Conservation (phyloP, 2,888 invertebrate species). For the Leptopterna dolabrata region DNA sequence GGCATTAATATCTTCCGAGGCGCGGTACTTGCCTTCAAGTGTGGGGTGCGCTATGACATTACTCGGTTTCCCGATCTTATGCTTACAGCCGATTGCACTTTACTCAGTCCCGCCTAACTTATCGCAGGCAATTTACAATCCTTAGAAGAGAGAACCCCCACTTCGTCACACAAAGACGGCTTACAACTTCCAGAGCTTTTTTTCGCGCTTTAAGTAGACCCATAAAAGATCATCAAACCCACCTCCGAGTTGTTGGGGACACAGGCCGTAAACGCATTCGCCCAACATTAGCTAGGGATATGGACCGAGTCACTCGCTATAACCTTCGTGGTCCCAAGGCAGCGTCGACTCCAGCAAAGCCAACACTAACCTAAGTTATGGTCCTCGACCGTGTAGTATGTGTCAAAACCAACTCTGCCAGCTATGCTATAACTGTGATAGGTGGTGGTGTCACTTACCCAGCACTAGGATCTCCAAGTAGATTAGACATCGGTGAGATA, state of each 20-base stretch:
- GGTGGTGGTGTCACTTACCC: background rate
- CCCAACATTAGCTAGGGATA: background rate
- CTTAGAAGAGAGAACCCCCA: background rate
- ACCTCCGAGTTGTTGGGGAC: background rate
- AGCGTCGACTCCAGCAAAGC: background rate
- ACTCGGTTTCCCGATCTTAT: conserved; percentile 26
- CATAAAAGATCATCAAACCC: conserved; percentile 41
- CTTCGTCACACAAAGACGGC: background rate
- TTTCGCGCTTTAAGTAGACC: conserved; percentile 21
- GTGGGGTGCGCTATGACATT: conserved; percentile 34
- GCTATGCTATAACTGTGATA: background rate
- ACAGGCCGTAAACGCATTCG: conserved; percentile 1
- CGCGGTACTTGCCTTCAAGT: background rate
- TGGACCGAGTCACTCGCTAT: conserved; percentile 2
- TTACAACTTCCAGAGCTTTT: background rate
- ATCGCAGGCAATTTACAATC: conserved; percentile 21
- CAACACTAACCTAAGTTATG: conserved; percentile 7
- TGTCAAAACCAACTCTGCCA: background rate
- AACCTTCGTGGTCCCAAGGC: background rate
- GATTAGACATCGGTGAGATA: background rate
- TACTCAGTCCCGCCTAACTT: conserved; percentile 18
- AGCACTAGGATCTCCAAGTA: background rate
- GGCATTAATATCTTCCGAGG: conserved; percentile 13
- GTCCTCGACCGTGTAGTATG: background rate
- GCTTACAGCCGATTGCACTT: conserved; percentile 36